Conservation (phyloP, 2,888 invertebrate genomes). For the Rutpela maculata region DNA sequence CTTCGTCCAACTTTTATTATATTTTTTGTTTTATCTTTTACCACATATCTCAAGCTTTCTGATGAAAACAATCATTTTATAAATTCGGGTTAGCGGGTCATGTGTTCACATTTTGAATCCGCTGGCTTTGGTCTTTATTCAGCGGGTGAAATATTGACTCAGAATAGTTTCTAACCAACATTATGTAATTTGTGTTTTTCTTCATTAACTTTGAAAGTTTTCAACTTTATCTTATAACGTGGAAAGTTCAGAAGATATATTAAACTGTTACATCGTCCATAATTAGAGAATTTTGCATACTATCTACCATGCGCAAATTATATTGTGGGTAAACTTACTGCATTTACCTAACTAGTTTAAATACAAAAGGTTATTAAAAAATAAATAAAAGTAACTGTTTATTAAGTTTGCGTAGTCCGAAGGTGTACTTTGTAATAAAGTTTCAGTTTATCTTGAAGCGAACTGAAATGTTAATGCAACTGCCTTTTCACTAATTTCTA, state of each 20-base stretch:
- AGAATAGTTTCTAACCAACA: constrained; percentile 37
- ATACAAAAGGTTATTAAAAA: constrained; percentile 5
- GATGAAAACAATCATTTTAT: constrained; percentile 9
- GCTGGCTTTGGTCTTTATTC: constrained; percentile 9
- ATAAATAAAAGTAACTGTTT: background rate
- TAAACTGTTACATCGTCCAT: constrained; percentile 37
- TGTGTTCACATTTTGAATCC: constrained; percentile 19
- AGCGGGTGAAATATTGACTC: constrained; percentile 36
- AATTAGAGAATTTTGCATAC: constrained; percentile 42
- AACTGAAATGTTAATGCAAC: background rate
- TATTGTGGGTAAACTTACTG: constrained; percentile 9
- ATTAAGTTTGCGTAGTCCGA: background rate
- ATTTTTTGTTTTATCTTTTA: constrained; percentile 16
- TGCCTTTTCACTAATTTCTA: no score
- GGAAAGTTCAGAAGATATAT: constrained; percentile 36
- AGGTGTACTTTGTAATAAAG: background rate
- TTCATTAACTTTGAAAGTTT: constrained; percentile 41
- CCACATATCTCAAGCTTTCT: constrained; percentile 13
- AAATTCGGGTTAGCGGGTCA: constrained; percentile 25
- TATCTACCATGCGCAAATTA: constrained; percentile 9
- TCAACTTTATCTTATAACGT: constrained; percentile 34
- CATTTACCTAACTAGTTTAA: constrained; percentile 1
- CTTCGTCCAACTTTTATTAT: constrained; percentile 12
- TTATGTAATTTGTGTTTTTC: constrained; percentile 43
- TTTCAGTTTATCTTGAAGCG: background rate